Evolutionary conservation across 2,888 invertebrate species (phyloP).

Genomic region (Buathra laborator): DNA sequence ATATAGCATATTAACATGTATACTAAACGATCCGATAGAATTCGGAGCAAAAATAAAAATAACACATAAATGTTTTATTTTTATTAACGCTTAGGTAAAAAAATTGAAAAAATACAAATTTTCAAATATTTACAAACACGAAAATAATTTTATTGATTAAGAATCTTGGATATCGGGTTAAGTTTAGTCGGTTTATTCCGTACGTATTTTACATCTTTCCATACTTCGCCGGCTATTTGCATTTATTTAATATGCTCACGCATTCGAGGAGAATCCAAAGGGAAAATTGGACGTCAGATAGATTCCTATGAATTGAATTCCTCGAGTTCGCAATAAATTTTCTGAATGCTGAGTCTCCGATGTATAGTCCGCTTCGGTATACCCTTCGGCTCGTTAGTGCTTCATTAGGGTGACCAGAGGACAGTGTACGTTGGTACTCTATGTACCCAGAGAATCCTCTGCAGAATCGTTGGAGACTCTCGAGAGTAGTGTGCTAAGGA

Average conservation of each 20-base stretch:
- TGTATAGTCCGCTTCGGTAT: slow-evolving; percentile 19
- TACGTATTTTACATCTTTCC: not conserved
- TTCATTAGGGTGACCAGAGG: slow-evolving; percentile 59
- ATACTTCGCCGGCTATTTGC: not conserved
- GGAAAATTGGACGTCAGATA: not conserved
- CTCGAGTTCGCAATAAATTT: not conserved
- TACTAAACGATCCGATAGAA: too few relatives aligned
- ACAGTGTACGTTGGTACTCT: slow-evolving; percentile 17
- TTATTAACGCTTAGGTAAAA: too few relatives aligned
- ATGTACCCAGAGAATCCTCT: slow-evolving; percentile 37
- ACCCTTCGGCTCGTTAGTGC: slow-evolving; percentile 55
- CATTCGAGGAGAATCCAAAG: not conserved
- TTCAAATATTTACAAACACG: too few relatives aligned
- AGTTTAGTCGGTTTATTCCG: not conserved
- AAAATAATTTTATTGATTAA: not conserved
- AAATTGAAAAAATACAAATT: too few relatives aligned
- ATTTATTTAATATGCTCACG: not conserved
- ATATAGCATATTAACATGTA: too few relatives aligned
- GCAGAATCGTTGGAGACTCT: not conserved
- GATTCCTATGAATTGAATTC: slow-evolving; percentile 4
- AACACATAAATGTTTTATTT: too few relatives aligned
- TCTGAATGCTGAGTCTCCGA: slow-evolving; percentile 6
- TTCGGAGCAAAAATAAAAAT: too few relatives aligned
- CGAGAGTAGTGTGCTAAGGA: slow-evolving; percentile 20
- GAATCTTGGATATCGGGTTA: not conserved